phyloP scores from a whole-genome alignment of 2,888 invertebrate genomes.

The Pristionchus entomophagus region DNA sequence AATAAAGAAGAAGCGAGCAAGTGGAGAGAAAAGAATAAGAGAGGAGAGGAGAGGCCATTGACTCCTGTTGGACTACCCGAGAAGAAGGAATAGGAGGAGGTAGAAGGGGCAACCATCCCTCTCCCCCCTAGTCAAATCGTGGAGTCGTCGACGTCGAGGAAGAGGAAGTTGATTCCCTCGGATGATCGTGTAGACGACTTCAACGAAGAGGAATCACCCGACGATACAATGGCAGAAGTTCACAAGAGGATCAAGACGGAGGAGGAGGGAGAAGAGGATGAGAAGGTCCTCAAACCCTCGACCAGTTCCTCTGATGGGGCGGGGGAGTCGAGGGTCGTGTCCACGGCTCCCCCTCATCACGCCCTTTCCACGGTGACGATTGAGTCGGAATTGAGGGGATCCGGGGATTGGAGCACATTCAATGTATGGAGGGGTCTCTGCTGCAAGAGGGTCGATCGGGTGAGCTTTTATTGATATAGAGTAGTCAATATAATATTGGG shows the following conservation, averaged over 20 bases:
- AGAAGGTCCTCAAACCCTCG: neutral
- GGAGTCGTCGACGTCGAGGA: slow-evolving; percentile 19
- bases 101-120: neutral
- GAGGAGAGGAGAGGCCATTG: slow-evolving; percentile 32
- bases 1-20: slow-evolving; percentile 22
- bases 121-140: slow-evolving; percentile 3
- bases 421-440: slow-evolving; percentile 46
- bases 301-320: slow-evolving; percentile 19
- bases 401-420: neutral
- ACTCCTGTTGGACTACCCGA: slow-evolving; percentile 13
- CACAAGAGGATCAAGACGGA: slow-evolving; percentile 26
- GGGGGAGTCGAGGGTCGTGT: neutral
- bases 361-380: slow-evolving; percentile 37
- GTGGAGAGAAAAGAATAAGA: neutral
- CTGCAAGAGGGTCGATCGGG: slow-evolving; percentile 41
- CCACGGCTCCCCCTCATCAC: slow-evolving; percentile 38
- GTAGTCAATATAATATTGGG: no score
- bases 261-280: slow-evolving; percentile 23
- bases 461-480: neutral
- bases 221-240: neutral
- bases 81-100: neutral
- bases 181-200: slow-evolving; percentile 11
- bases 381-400: neutral
- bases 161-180: slow-evolving; percentile 3
- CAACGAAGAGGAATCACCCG: neutral